Evolutionary conservation across 2,888 invertebrate genomes (phyloP).

Genomic region (Meiosimyza decipiens): DNA sequence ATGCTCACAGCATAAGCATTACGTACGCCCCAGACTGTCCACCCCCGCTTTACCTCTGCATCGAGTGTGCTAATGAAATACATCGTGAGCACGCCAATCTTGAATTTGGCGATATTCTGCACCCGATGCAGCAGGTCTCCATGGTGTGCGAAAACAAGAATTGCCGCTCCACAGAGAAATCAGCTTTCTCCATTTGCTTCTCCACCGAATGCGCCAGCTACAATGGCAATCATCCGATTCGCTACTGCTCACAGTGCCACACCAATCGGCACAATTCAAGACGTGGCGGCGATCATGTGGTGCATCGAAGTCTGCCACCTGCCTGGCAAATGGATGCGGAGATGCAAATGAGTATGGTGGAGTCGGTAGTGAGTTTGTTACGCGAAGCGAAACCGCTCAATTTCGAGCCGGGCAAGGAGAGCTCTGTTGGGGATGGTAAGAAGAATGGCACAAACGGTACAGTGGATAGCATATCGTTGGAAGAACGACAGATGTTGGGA

Average conservation of each 20-base stretch:
- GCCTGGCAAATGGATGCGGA: slow-evolving; percentile 92
- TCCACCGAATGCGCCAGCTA: slow-evolving; percentile 96
- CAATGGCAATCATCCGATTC: slow-evolving; percentile 95
- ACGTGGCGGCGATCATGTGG: slow-evolving; percentile 89
- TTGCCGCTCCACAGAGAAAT: slow-evolving; percentile 90
- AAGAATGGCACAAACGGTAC: slow-evolving; percentile 64
- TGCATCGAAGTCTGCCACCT: slow-evolving; percentile 85
- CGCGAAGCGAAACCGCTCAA: slow-evolving; percentile 90
- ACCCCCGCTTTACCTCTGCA: slow-evolving; percentile 94
- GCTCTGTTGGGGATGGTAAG: slow-evolving; percentile 62
- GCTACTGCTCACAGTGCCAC: slow-evolving; percentile 91
- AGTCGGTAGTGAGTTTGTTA: slow-evolving; percentile 90
- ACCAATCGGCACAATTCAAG: slow-evolving; percentile 88
- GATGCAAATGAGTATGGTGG: slow-evolving; percentile 92
- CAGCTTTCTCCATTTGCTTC: slow-evolving; percentile 95
- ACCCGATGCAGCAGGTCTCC: slow-evolving; percentile 94
- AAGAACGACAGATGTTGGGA: slow-evolving; percentile 90
- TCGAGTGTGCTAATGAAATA: slow-evolving; percentile 94
- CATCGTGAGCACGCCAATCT: slow-evolving; percentile 88
- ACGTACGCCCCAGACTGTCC: slow-evolving; percentile 87
- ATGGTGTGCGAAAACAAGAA: slow-evolving; percentile 98
- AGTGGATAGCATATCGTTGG: slow-evolving; percentile 78
- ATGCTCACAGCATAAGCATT: slow-evolving; percentile 91
- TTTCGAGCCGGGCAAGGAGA: slow-evolving; percentile 72
- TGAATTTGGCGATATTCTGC: slow-evolving; percentile 86